Evolutionary conservation across 2,888 invertebrate species (phyloP).

Genomic region (Drosophila mercatorum): DNA sequence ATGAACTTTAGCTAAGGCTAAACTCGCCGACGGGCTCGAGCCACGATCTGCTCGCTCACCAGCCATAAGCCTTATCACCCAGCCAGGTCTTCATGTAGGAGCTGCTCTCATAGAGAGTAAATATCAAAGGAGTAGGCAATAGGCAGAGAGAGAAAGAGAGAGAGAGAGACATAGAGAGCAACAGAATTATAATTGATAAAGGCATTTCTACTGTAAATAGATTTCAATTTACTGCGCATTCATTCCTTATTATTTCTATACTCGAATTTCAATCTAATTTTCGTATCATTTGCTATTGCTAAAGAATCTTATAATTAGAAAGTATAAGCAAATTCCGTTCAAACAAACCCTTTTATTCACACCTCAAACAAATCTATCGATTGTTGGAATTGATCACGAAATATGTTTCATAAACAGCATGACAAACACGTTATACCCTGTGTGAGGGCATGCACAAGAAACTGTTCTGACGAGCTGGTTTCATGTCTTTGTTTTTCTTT

Average conservation of each 20-base stretch:
- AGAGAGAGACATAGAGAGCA: too few relatives aligned
- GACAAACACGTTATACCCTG: background rate
- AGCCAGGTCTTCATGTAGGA: background rate
- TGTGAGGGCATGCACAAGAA: background rate
- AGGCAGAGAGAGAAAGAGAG: background rate
- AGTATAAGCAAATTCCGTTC: background rate
- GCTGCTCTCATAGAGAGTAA: background rate
- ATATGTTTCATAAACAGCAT: background rate
- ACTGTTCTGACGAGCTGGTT: slow-evolving; percentile 24
- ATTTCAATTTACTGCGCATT: background rate
- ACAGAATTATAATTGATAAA: slow-evolving; percentile 1
- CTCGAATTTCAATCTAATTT: background rate
- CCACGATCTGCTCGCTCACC: background rate
- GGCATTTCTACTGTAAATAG: background rate
- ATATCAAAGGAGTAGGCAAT: background rate
- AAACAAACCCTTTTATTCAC: background rate
- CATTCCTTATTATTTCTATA: background rate
- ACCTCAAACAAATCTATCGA: background rate
- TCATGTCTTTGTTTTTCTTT: slow-evolving; percentile 8
- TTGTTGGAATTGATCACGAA: background rate
- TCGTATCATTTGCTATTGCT: background rate
- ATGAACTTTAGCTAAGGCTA: background rate
- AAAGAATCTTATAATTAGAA: background rate
- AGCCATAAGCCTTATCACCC: slow-evolving; percentile 1
- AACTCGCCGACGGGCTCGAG: background rate